Evolutionary conservation across 2,888 invertebrate genomes (phyloP).

Genomic region (Diarsia dahlii): DNA sequence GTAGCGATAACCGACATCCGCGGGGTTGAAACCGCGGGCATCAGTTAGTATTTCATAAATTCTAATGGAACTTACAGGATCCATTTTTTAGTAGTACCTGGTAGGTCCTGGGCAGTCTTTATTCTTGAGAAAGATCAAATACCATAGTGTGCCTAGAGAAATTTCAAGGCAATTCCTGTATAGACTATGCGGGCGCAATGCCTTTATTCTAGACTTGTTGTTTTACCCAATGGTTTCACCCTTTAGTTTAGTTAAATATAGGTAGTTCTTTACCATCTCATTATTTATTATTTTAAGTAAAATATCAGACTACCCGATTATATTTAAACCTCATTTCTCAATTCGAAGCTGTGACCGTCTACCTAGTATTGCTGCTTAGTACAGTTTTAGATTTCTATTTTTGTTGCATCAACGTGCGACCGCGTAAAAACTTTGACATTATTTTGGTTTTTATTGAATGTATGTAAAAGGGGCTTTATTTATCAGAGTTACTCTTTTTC

Average conservation of each 20-base stretch:
- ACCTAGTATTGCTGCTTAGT: conserved; percentile 13
- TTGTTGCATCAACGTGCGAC: conserved; percentile 24
- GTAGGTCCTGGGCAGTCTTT: not conserved
- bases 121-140: not conserved
- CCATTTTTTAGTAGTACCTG: not conserved
- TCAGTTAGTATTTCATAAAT: conserved; percentile 11
- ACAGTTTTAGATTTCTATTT: conserved; percentile 62
- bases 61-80: not conserved
- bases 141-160: conserved; percentile 20
- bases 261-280: too few relatives aligned
- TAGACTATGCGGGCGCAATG: conserved; percentile 28
- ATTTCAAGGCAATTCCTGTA: conserved; percentile 24
- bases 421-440: conserved; percentile 20
- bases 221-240: not conserved
- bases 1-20: too few relatives aligned
- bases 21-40: too few relatives aligned
- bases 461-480: not conserved
- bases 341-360: conserved; percentile 22
- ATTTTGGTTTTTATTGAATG: conserved; percentile 27
- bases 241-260: not conserved
- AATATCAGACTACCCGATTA: not conserved
- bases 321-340: conserved; percentile 22
- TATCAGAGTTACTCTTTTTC: not conserved
- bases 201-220: not conserved
- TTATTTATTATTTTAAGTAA: not conserved